Conservation (phyloP, 2,888 invertebrate genomes). For the Aromia moschata region DNA sequence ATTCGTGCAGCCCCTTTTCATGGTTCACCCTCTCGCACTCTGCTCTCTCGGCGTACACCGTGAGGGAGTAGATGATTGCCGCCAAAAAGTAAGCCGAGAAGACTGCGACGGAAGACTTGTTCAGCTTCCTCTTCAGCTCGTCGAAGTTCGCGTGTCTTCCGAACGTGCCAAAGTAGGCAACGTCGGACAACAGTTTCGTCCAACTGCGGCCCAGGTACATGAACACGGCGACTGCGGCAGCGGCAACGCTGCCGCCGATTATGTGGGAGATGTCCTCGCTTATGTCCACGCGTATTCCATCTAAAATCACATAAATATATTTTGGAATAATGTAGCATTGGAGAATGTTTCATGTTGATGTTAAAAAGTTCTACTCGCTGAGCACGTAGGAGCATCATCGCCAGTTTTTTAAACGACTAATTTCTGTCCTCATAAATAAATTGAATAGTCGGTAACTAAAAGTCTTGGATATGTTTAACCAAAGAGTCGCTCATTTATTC, state of each 20-base stretch:
- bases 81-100: not conserved
- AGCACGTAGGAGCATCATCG: too few species aligned
- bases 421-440: too few species aligned
- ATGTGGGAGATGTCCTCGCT: not conserved
- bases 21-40: not conserved
- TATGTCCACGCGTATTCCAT: not conserved
- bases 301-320: too few species aligned
- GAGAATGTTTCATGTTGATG: too few species aligned
- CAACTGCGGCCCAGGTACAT: not conserved
- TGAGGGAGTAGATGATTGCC: not conserved
- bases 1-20: not conserved
- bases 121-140: not conserved
- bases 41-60: not conserved
- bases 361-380: too few species aligned
- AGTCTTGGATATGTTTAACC: too few species aligned
- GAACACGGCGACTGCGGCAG: not conserved
- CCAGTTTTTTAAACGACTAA: too few species aligned
- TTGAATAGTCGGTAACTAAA: too few species aligned
- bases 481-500: too few species aligned
- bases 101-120: not conserved
- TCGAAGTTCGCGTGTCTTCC: not conserved
- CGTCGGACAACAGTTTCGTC: not conserved
- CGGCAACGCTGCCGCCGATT: not conserved
- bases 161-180: not conserved
- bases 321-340: too few species aligned